Percentiles rank a stretch among this genome's conserved stretches.
These are phyloP conservation scores for Tinea semifulvella DNA, from an alignment of 2,888 invertebrate species.

Conservation along the genomic window DNA sequence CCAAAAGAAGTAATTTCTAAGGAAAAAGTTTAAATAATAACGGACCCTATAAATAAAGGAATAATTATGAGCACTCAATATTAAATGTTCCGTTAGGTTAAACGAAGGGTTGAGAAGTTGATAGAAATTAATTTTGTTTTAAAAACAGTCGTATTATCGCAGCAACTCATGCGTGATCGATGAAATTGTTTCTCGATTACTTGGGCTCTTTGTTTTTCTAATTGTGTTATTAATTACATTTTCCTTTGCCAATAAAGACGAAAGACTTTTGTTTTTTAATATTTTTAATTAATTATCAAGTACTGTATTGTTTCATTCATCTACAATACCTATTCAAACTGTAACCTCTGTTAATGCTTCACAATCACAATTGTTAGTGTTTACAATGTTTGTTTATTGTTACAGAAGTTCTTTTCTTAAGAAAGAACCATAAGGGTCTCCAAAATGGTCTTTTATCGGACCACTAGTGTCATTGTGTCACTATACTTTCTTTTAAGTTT, in stretches of 20 bases:
- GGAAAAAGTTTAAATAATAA: constrained; percentile 47
- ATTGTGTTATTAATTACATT: constrained; percentile 11
- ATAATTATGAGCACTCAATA: constrained; percentile 66
- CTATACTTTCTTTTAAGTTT: too few relatives aligned
- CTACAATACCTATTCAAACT: constrained; percentile 4
- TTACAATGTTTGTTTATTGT: too few relatives aligned
- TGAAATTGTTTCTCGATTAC: constrained; percentile 63
- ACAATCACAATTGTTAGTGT: too few relatives aligned
- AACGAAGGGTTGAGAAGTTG: constrained; percentile 44
- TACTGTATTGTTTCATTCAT: constrained; percentile 6
- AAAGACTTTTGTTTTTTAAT: constrained; percentile 10
- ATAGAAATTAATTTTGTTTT: constrained; percentile 62
- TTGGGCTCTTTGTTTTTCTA: constrained; percentile 58
- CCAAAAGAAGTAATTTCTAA: constrained; percentile 25
- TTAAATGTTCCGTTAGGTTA: constrained; percentile 62
- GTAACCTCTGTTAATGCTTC: too few relatives aligned
- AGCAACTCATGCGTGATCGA: constrained; percentile 60
- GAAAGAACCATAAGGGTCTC: neutral
- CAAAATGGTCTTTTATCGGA: too few relatives aligned
- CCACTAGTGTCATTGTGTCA: too few relatives aligned
- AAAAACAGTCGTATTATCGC: constrained; percentile 62
- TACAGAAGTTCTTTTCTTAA: too few relatives aligned
- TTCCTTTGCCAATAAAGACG: constrained; percentile 4
- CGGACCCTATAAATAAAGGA: constrained; percentile 58
- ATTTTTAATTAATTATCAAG: constrained; percentile 12